Conservation (phyloP, 1,140 invertebrate genomes). For the Nymphalis io region DNA sequence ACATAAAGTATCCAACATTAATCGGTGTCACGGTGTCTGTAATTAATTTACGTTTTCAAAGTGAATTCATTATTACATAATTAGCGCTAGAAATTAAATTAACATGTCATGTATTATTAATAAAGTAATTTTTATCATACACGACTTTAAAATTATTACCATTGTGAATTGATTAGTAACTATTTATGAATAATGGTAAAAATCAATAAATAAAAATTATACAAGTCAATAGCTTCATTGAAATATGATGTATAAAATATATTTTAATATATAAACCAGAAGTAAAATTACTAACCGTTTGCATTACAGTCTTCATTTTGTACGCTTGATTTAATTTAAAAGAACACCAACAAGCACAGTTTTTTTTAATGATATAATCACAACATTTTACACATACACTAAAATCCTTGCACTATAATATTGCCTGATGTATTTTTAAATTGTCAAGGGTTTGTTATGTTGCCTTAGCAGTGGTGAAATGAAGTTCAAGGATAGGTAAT, state of each 20-base stretch:
- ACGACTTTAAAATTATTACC: neutral
- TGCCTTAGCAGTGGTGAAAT: constrained; percentile 56
- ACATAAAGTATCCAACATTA: no score
- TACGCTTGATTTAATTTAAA: constrained; percentile 1
- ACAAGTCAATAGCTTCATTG: no score
- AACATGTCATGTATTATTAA: constrained; percentile 1
- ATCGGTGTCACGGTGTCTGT: neutral
- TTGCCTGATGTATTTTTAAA: constrained; percentile 20
- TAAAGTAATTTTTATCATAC: neutral
- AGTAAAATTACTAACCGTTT: constrained; percentile 16
- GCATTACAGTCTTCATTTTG: constrained; percentile 25
- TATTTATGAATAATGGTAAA: neutral
- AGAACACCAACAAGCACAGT: constrained; percentile 35
- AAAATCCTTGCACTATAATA: constrained; percentile 26
- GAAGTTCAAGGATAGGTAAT: constrained; percentile 74
- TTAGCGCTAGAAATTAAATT: neutral
- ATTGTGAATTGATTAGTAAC: neutral
- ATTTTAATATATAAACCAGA: no score
- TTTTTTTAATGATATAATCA: constrained; percentile 26
- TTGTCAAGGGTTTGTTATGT: constrained; percentile 41
- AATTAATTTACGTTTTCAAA: neutral
- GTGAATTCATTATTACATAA: neutral
- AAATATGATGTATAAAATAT: no score
- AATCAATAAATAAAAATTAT: no score
- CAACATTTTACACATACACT: constrained; percentile 42